phyloP scores from a whole-genome alignment of 2,113 vertebrate genomes.

The Eulemur macaco region DNA sequence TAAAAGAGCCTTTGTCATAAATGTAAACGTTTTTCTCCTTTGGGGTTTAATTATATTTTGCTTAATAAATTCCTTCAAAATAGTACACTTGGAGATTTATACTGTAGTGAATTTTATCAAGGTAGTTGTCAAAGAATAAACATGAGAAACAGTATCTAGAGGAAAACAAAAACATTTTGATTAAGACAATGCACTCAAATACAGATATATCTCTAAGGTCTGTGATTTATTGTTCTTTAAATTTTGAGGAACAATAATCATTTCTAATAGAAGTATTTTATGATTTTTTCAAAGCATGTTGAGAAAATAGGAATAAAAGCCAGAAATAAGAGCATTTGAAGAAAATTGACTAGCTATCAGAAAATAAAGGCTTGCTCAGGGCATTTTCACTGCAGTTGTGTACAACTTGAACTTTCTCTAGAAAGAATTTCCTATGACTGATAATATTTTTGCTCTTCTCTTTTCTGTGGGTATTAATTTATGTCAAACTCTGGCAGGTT shows the following conservation, averaged over 20 bases:
- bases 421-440: not conserved
- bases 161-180: slow-evolving; percentile 26
- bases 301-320: not conserved
- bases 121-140: slow-evolving; percentile 42
- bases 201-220: not conserved
- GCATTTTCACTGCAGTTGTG: not conserved
- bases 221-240: not conserved
- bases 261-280: not conserved
- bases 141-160: not conserved
- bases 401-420: not conserved
- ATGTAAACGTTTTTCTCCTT: slow-evolving; percentile 23
- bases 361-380: not conserved
- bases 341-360: not conserved
- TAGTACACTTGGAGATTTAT: slow-evolving; percentile 47
- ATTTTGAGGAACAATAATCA: slow-evolving; percentile 10
- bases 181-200: slow-evolving; percentile 43
- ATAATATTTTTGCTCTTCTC: not conserved
- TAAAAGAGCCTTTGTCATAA: slow-evolving; percentile 31
- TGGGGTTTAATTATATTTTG: slow-evolving; percentile 64
- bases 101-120: slow-evolving; percentile 57
- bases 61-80: slow-evolving; percentile 51
- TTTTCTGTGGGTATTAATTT: not conserved
- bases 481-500: not conserved
- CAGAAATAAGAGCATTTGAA: not conserved
- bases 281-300: slow-evolving; percentile 9